Conservation (phyloP, 2,888 invertebrate species). For the Chirona hameri region DNA sequence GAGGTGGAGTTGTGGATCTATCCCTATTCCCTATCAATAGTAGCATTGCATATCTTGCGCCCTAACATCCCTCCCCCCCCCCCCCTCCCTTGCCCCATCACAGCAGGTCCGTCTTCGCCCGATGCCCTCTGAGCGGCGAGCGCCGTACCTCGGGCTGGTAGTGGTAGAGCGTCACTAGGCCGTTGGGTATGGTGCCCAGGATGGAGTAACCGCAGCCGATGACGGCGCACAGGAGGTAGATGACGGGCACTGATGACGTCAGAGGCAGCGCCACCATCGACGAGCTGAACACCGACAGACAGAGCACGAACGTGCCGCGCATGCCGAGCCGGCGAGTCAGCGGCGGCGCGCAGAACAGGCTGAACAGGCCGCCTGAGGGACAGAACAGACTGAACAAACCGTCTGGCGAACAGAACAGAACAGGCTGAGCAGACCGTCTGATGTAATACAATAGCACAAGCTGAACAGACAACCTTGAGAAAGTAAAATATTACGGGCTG, state of each 20-base stretch:
- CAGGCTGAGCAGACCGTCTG: neutral
- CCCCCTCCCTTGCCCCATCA: neutral
- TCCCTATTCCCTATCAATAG: too few relatives aligned
- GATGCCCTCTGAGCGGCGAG: too few relatives aligned
- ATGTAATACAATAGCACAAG: neutral
- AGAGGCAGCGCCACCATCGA: neutral
- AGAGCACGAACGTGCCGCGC: neutral
- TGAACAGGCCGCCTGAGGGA: neutral
- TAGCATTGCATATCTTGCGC: too few relatives aligned
- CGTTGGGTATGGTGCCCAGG: neutral
- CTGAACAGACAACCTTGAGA: neutral
- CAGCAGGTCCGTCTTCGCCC: too few relatives aligned
- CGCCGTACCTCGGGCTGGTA: constrained; percentile 1
- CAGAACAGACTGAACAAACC: neutral
- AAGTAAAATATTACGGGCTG: neutral
- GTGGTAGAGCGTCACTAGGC: constrained; percentile 14
- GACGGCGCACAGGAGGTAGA: neutral
- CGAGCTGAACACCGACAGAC: neutral
- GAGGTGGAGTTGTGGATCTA: too few relatives aligned
- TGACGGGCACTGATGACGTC: neutral
- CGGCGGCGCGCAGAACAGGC: neutral
- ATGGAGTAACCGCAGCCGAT: constrained; percentile 2
- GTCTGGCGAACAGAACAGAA: neutral
- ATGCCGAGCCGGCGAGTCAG: neutral
- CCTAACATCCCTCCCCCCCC: too few relatives aligned